Evolutionary conservation across 2,797 vertebrate genomes (phyloP), one percentile per base, ranked within the genome.

Genomic region (Aplochiton taeniatus): DNA sequence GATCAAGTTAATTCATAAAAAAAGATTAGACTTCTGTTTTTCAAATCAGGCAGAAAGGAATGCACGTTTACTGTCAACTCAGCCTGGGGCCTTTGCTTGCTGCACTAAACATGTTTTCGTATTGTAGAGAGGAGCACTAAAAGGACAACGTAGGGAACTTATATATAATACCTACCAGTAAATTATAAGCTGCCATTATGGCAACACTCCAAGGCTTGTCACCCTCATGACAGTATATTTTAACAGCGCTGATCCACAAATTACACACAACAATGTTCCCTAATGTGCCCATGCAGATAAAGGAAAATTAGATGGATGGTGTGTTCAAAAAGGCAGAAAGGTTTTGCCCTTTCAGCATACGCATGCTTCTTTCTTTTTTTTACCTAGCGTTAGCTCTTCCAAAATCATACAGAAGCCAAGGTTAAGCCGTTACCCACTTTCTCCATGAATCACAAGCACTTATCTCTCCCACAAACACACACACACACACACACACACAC

Each of bases 21-120:
- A 53, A 74, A 84, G 75, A 77, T 58, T 63, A 81, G 74, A 79
- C 79, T 68, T 83, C 74, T 81, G 74, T 85, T 88, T 86, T 83
- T 31, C 3, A 87, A 90, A 88, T 88, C 81, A 80, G 74, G 87
- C 87, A 88, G 87, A 90, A 90, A 86, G 89, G 88, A 88, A 92
- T 91, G 87, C 78, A 85, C 77, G 71, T 79, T 73, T 74, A 74
- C 75, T 78, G 75, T 80, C 71, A 55, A 68, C 61, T 76, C 8
- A 65, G 84, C 85, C 84, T 81, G 60, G 69, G 88, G 78, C 85
- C 65, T 80, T 62, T 17, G 41, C 42, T 45, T 79, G 31, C 31
- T 79, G 81, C 74, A 79, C 83, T 82, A 72, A 84, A 84, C 79
- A 82, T 82, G 80, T 85, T 88, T 84, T 81, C 67, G 47, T 66